Conservation (phyloP, 2,113 vertebrate genomes). For the Syrrhaptes paradoxus region DNA sequence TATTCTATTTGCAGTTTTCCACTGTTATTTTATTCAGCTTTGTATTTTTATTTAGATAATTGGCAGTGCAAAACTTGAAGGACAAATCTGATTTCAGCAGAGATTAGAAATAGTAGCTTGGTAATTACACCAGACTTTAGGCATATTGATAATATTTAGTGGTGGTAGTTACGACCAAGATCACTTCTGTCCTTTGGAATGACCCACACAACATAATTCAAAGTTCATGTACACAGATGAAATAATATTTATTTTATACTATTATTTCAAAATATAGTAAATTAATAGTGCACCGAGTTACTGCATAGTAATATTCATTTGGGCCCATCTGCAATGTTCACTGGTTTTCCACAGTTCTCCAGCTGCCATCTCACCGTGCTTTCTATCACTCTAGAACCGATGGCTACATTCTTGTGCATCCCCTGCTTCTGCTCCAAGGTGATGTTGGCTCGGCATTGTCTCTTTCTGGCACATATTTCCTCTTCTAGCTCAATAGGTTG, state of each 20-base stretch:
- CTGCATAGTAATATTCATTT: neutral
- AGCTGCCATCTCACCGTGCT: neutral
- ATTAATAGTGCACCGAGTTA: neutral
- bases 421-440: neutral
- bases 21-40: neutral
- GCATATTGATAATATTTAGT: neutral
- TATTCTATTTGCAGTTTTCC: neutral
- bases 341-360: neutral
- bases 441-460: rapidly evolving
- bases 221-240: neutral
- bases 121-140: neutral
- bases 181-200: neutral
- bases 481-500: neutral
- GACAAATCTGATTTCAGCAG: neutral
- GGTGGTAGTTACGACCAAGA: neutral
- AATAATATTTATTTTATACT: neutral
- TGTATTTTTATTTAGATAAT: neutral
- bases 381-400: neutral
- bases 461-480: neutral
- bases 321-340: neutral
- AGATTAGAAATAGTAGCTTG: neutral
- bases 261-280: neutral
- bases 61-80: neutral
- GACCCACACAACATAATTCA: neutral
- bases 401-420: too few relatives aligned